A percentile compares a stretch with the other conserved stretches of the same genome.
These are phyloP conservation scores for Agrochola macilenta DNA, from an alignment of 2,888 invertebrate species.

Conservation along the genomic window DNA sequence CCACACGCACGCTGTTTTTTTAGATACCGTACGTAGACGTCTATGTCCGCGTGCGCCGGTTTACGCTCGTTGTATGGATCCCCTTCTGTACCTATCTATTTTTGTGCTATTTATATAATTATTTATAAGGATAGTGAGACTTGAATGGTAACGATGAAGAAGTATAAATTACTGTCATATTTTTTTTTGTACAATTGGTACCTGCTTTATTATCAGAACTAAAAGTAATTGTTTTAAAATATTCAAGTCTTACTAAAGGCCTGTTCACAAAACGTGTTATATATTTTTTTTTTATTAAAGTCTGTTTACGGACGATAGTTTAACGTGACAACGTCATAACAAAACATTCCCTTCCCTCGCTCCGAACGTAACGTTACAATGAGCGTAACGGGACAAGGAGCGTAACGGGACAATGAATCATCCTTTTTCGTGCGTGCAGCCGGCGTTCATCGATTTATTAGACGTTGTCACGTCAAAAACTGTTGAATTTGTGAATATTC, in stretches of 20 bases:
- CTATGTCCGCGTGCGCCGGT: background rate
- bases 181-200: background rate
- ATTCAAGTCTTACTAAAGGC: conserved; percentile 36
- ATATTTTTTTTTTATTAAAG: too few species aligned
- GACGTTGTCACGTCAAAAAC: too few species aligned
- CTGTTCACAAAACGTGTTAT: conserved; percentile 34
- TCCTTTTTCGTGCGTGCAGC: too few species aligned
- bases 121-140: conserved; percentile 28
- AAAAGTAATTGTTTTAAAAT: background rate
- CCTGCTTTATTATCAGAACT: background rate
- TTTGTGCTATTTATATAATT: conserved; percentile 11
- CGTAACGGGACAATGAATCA: too few species aligned
- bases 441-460: too few species aligned
- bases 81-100: background rate
- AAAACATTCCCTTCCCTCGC: too few species aligned
- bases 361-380: too few species aligned
- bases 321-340: too few species aligned
- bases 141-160: conserved; percentile 16
- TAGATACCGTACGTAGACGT: background rate
- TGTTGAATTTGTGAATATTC: background rate
- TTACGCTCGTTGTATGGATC: too few species aligned
- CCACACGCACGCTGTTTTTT: background rate
- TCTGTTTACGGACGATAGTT: too few species aligned
- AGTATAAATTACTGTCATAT: background rate
- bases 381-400: too few species aligned